A percentile compares a stretch with the other conserved stretches of the same genome.
These are phyloP conservation scores for Fulmarus glacialis DNA, from an alignment of 2,113 vertebrate genomes.

Conservation along the genomic window DNA sequence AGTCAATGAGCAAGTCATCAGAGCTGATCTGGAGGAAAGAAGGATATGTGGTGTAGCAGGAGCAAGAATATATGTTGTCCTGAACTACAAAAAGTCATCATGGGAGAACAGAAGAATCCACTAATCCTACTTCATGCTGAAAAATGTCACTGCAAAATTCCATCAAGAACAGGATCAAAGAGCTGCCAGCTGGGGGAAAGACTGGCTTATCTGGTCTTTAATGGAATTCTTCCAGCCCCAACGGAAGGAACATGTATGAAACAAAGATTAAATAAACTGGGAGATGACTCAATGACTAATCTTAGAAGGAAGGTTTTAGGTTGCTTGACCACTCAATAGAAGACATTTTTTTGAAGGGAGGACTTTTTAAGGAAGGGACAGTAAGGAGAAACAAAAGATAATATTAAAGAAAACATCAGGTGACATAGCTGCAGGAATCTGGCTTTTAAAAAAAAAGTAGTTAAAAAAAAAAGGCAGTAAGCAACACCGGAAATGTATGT, in stretches of 20 bases:
- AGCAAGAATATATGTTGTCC: neutral
- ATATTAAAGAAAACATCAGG: neutral
- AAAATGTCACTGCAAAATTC: neutral
- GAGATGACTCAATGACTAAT: neutral
- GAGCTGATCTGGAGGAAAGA: neutral
- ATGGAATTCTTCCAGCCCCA: neutral
- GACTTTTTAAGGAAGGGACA: neutral
- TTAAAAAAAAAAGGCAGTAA: neutral
- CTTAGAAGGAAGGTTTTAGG: neutral
- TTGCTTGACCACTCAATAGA: neutral
- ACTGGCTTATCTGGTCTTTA: neutral
- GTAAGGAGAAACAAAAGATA: neutral
- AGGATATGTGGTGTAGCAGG: neutral
- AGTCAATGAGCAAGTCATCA: neutral
- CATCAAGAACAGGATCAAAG: neutral
- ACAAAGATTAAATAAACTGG: neutral
- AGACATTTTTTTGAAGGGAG: neutral
- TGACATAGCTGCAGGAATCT: neutral
- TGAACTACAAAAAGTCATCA: neutral
- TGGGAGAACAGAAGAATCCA: neutral
- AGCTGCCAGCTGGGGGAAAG: neutral
- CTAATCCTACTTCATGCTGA: neutral
- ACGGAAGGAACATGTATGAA: neutral
- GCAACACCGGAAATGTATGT: neutral
- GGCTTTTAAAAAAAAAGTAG: neutral